Evolutionary conservation across 2,888 invertebrate genomes (phyloP).

Genomic region (Thymelicus acteon): DNA sequence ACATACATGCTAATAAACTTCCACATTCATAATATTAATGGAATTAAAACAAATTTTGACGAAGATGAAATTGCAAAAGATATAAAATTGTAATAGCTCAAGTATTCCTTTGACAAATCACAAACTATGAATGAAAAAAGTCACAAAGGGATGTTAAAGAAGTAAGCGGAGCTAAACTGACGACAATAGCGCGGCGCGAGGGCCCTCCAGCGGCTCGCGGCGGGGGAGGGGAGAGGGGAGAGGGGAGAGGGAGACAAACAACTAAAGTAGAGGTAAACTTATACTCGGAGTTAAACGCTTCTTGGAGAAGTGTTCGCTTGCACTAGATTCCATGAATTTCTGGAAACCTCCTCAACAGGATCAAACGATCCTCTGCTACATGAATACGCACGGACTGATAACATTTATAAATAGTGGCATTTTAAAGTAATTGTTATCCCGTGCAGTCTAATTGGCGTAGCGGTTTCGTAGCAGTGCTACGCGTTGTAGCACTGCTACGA

Average conservation of each 20-base stretch:
- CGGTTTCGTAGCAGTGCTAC: not conserved
- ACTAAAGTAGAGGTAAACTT: not conserved
- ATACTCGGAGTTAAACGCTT: not conserved
- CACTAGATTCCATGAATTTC: too few species aligned
- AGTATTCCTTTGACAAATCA: conserved; percentile 12
- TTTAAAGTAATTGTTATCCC: too few species aligned
- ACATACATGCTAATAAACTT: too few species aligned
- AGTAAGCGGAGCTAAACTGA: conserved; percentile 14
- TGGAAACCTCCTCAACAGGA: too few species aligned
- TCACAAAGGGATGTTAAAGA: conserved; percentile 8
- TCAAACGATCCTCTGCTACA: too few species aligned
- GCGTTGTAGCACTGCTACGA: not conserved
- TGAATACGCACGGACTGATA: too few species aligned
- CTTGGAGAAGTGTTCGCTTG: too few species aligned
- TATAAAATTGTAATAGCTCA: not conserved
- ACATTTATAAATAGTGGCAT: too few species aligned
- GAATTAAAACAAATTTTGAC: too few species aligned
- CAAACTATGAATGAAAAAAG: conserved; percentile 1
- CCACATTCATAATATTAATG: too few species aligned
- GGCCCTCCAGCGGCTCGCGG: conserved; percentile 12
- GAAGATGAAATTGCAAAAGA: not conserved
- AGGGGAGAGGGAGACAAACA: not conserved
- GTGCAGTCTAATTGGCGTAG: not conserved
- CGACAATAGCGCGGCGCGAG: conserved; percentile 16
- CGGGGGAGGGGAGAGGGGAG: too few species aligned